phyloP scores from a whole-genome alignment of 2,888 invertebrate species.

The Germaria angustata region DNA sequence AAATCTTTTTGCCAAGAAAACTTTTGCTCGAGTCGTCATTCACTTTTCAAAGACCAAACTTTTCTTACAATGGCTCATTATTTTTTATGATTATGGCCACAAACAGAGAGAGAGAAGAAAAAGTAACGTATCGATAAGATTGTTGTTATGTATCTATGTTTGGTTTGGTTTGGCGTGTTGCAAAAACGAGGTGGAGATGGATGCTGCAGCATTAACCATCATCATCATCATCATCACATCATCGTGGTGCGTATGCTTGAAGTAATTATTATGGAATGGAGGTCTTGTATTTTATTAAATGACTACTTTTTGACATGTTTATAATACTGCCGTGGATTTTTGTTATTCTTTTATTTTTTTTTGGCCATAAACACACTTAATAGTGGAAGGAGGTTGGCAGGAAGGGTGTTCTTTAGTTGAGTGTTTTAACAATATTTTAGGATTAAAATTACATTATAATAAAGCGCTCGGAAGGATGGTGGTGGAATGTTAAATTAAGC shows the following conservation, averaged over 20 bases:
- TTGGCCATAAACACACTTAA: conserved; percentile 25
- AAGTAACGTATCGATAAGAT: conserved; percentile 65
- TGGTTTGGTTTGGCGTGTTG: not conserved
- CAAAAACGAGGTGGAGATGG: not conserved
- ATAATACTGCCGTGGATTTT: conserved; percentile 60
- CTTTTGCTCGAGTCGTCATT: conserved; percentile 41
- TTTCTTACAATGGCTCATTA: conserved; percentile 73
- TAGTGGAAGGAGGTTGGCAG: not conserved
- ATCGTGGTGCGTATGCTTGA: conserved; percentile 63
- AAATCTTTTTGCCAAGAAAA: conserved; percentile 61
- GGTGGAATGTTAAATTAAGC: not conserved
- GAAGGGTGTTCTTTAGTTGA: conserved; percentile 49
- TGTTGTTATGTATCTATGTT: conserved; percentile 33
- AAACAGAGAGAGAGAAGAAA: conserved; percentile 21
- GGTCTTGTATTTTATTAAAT: conserved; percentile 57
- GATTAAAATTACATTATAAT: conserved; percentile 60
- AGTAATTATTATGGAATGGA: conserved; percentile 60
- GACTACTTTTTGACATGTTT: conserved; percentile 66
- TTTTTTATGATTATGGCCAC: conserved; percentile 77
- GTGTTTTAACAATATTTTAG: conserved; percentile 64
- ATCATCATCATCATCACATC: conserved; percentile 42
- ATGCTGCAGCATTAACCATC: not conserved
- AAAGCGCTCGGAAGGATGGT: not conserved
- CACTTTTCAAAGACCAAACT: conserved; percentile 42
- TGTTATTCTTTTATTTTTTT: conserved; percentile 16